These are phyloP conservation scores for Ooceraea biroi DNA, from an alignment of 1,140 invertebrate genomes.

Conservation along the genomic window DNA sequence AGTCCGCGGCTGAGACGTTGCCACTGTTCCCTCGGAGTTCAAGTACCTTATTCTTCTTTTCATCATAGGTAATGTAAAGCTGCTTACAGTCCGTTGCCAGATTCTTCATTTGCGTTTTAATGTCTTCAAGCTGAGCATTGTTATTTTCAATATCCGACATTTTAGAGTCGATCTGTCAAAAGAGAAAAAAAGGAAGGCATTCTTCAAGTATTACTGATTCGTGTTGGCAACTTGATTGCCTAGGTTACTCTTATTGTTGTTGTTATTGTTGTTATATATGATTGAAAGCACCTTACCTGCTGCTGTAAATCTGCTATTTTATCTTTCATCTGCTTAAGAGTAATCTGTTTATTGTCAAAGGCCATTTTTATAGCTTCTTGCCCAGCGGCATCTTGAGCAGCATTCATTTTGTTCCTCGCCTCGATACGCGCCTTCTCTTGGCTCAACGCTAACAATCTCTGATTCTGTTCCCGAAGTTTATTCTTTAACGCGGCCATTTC, in stretches of 20 bases:
- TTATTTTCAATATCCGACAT: conserved; percentile 94
- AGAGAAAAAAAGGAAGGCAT: conserved; percentile 20
- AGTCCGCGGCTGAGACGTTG: conserved; percentile 65
- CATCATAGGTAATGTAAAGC: conserved; percentile 87
- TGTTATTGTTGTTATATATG: too few species aligned
- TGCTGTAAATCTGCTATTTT: conserved; percentile 89
- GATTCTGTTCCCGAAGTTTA: conserved; percentile 94
- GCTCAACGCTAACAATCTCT: conserved; percentile 91
- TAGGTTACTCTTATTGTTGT: too few species aligned
- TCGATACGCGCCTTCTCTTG: conserved; percentile 95
- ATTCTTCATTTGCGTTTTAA: conserved; percentile 88
- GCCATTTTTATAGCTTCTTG: conserved; percentile 89
- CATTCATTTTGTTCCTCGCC: conserved; percentile 90
- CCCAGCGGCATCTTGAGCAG: conserved; percentile 85
- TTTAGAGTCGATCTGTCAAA: conserved; percentile 90
- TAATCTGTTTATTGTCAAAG: conserved; percentile 93
- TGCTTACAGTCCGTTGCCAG: conserved; percentile 88
- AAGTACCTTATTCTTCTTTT: conserved; percentile 86
- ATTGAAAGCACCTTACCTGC: conserved; percentile 84
- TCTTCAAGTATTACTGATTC: not conserved
- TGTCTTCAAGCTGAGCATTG: conserved; percentile 91
- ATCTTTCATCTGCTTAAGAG: conserved; percentile 94
- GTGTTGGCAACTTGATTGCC: too few species aligned
- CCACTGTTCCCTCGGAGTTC: conserved; percentile 75
- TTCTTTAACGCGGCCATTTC: conserved; percentile 96